These are phyloP conservation scores for Halictus rubicundus DNA, from an alignment of 1,140 invertebrate genomes.

Conservation along the genomic window DNA sequence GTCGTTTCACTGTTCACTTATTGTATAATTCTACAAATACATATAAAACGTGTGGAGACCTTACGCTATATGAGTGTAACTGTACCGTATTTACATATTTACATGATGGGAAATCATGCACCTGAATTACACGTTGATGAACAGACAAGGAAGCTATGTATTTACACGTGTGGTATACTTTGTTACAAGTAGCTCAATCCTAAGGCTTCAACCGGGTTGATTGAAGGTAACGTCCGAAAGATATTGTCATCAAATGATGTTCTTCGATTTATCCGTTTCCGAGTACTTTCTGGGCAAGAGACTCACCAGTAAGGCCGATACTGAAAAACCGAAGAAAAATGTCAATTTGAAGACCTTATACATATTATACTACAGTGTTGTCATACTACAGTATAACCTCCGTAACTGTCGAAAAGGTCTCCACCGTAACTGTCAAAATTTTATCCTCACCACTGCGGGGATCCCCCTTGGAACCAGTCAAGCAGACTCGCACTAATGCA, in stretches of 20 bases:
- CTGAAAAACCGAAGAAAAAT: slow-evolving; percentile 49
- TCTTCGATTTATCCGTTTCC: slow-evolving; percentile 28
- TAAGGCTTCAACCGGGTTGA: background rate
- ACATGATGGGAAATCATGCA: slow-evolving; percentile 44
- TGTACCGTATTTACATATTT: slow-evolving; percentile 49
- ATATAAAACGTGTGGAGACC: slow-evolving; percentile 2
- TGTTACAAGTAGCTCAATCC: background rate
- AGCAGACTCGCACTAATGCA: no score
- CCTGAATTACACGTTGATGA: slow-evolving; percentile 9
- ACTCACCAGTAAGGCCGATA: slow-evolving; percentile 61
- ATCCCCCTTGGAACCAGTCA: no score
- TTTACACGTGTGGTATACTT: slow-evolving; percentile 35
- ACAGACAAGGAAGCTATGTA: slow-evolving; percentile 15
- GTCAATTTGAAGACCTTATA: no score
- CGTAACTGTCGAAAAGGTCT: no score
- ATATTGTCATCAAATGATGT: slow-evolving; percentile 12
- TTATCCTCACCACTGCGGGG: no score
- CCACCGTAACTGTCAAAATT: no score
- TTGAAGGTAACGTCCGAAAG: background rate
- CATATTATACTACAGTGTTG: no score
- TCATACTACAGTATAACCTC: no score
- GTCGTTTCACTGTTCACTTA: background rate
- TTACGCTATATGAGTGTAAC: slow-evolving; percentile 28
- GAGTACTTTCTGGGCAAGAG: slow-evolving; percentile 59
- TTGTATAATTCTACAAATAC: background rate